A percentile compares a stretch with the other conserved stretches of the same genome.
Conservation (phyloP, 1,140 invertebrate species). For the Stegodyphus mimosarum region DNA sequence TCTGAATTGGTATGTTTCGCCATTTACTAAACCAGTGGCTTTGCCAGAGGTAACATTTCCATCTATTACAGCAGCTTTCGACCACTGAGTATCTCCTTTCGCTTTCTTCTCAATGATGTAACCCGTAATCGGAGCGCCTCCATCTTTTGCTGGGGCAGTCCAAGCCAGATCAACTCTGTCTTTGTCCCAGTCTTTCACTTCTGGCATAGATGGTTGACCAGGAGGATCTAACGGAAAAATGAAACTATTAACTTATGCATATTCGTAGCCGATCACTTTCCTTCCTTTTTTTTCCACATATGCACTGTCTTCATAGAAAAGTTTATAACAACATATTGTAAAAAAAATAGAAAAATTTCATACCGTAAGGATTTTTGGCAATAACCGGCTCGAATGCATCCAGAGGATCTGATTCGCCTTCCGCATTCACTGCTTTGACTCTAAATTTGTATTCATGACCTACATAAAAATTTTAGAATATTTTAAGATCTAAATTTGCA, state of each 20-base stretch:
- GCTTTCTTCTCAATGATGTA: conserved; percentile 98
- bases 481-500: neutral
- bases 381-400: conserved; percentile 90
- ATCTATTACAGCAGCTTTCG: conserved; percentile 77
- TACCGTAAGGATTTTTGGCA: conserved; percentile 98
- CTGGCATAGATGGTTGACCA: conserved; percentile 87
- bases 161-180: conserved; percentile 92
- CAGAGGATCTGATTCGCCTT: conserved; percentile 96
- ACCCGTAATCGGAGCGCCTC: conserved; percentile 93
- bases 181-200: conserved; percentile 94
- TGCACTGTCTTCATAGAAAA: too few relatives aligned
- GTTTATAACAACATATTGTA: too few relatives aligned
- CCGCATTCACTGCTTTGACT: conserved; percentile 95
- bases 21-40: conserved; percentile 87
- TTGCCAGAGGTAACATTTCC: conserved; percentile 82
- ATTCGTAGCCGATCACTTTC: too few relatives aligned
- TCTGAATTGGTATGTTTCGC: conserved; percentile 92
- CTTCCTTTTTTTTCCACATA: too few relatives aligned
- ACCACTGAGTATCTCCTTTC: conserved; percentile 87
- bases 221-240: conserved; percentile 76
- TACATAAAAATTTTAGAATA: conserved; percentile 69
- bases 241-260: too few relatives aligned
- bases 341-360: conserved; percentile 65
- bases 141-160: conserved; percentile 85
- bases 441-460: conserved; percentile 98